A percentile compares a stretch with the other conserved stretches of the same genome.
phyloP scores from a whole-genome alignment of 2,888 invertebrate species.

The Unio delphinus region DNA sequence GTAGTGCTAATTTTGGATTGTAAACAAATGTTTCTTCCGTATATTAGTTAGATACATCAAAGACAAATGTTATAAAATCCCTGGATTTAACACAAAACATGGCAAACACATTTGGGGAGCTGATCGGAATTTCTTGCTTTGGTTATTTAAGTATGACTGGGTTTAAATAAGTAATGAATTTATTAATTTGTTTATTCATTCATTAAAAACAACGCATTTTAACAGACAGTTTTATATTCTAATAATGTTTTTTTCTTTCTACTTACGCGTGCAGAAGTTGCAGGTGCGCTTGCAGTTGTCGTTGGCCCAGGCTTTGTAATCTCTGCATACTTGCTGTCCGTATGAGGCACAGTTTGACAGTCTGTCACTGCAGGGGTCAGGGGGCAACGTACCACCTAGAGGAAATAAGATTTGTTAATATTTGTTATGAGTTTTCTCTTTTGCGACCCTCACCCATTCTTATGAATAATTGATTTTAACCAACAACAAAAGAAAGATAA shows the following conservation, averaged over 20 bases:
- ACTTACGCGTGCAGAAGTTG: slow-evolving; percentile 48
- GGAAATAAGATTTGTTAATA: background rate
- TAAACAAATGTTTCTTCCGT: too few relatives aligned
- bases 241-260: background rate
- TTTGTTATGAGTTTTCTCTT: background rate
- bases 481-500: too few relatives aligned
- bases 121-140: too few relatives aligned
- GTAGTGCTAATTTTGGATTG: too few relatives aligned
- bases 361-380: slow-evolving; percentile 45
- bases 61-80: too few relatives aligned
- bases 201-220: background rate
- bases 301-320: slow-evolving; percentile 47
- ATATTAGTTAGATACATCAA: too few relatives aligned
- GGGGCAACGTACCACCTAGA: slow-evolving; percentile 32
- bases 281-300: slow-evolving; percentile 50
- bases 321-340: slow-evolving; percentile 37
- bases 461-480: too few relatives aligned
- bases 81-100: too few relatives aligned
- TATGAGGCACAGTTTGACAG: slow-evolving; percentile 45
- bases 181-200: background rate
- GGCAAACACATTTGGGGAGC: too few relatives aligned
- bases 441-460: background rate
- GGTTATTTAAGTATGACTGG: too few relatives aligned
- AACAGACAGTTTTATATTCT: background rate
- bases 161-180: too few relatives aligned